These are phyloP conservation scores for Pectinophora gossypiella DNA, from an alignment of 1,140 invertebrate species.

Conservation along the genomic window DNA sequence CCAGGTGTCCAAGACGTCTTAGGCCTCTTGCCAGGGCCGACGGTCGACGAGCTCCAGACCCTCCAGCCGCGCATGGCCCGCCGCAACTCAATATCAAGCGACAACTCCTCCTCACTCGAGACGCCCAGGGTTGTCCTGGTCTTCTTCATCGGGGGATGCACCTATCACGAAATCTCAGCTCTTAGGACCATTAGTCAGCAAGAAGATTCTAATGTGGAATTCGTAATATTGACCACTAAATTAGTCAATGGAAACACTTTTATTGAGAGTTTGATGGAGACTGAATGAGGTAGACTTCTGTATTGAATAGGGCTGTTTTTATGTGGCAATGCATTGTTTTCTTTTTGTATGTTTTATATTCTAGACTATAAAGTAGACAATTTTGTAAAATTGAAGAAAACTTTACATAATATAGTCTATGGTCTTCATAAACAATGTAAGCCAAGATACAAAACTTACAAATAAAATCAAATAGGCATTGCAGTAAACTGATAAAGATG, in stretches of 20 bases:
- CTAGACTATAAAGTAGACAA: too few relatives aligned
- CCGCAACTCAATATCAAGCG: conserved; percentile 78
- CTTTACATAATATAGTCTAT: too few relatives aligned
- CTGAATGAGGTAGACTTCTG: too few relatives aligned
- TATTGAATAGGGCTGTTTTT: too few relatives aligned
- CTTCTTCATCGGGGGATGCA: conserved; percentile 97
- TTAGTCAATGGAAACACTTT: conserved; percentile 94
- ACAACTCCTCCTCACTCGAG: conserved; percentile 80
- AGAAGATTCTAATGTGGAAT: conserved; percentile 94
- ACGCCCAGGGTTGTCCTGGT: conserved; percentile 89
- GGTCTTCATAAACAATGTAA: too few relatives aligned
- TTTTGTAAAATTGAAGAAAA: too few relatives aligned
- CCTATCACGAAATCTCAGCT: conserved; percentile 96
- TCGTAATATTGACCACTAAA: conserved; percentile 94
- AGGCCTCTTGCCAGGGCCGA: conserved; percentile 76
- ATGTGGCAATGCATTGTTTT: too few relatives aligned
- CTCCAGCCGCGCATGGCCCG: conserved; percentile 70
- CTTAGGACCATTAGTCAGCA: conserved; percentile 93
- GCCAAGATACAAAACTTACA: too few relatives aligned
- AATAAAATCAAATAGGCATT: too few relatives aligned
- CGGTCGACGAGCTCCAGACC: conserved; percentile 77
- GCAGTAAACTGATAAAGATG: too few relatives aligned
- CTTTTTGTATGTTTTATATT: too few relatives aligned
- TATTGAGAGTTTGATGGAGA: conserved; percentile 84
- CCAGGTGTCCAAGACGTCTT: conserved; percentile 77